Percentiles rank a stretch among this genome's conserved stretches.
Evolutionary conservation across 1,140 invertebrate genomes (phyloP).

Genomic region (Saxidomus purpurata): DNA sequence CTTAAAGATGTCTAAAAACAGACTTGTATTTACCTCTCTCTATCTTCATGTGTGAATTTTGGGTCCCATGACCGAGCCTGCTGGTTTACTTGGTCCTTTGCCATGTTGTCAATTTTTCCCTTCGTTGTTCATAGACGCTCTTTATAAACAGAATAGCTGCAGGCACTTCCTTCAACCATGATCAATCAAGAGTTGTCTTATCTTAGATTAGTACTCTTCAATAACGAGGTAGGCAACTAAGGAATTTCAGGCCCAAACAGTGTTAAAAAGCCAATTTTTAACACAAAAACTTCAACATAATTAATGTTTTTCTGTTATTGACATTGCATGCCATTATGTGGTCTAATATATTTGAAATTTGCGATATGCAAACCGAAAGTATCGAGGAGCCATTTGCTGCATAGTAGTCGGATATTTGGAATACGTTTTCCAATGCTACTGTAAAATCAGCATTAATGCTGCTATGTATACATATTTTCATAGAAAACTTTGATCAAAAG

Average conservation of each 20-base stretch:
- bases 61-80: constrained; percentile 82
- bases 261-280: neutral
- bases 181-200: neutral
- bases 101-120: constrained; percentile 66
- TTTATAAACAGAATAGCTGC: neutral
- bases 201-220: constrained; percentile 36
- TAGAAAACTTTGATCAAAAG: too few species aligned
- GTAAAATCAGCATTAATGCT: too few species aligned
- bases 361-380: neutral
- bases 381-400: neutral
- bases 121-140: neutral
- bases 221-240: constrained; percentile 63
- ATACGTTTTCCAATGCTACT: too few species aligned
- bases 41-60: constrained; percentile 80
- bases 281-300: neutral
- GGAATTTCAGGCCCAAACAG: constrained; percentile 64
- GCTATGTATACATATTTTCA: too few species aligned
- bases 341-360: neutral
- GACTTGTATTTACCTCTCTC: constrained; percentile 79
- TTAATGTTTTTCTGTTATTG: neutral
- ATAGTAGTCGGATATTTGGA: neutral
- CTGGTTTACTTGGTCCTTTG: constrained; percentile 66
- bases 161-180: neutral
- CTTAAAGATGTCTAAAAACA: too few species aligned
- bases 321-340: neutral